Conservation (phyloP, 1,140 invertebrate species). For the Micrasema longulum region DNA sequence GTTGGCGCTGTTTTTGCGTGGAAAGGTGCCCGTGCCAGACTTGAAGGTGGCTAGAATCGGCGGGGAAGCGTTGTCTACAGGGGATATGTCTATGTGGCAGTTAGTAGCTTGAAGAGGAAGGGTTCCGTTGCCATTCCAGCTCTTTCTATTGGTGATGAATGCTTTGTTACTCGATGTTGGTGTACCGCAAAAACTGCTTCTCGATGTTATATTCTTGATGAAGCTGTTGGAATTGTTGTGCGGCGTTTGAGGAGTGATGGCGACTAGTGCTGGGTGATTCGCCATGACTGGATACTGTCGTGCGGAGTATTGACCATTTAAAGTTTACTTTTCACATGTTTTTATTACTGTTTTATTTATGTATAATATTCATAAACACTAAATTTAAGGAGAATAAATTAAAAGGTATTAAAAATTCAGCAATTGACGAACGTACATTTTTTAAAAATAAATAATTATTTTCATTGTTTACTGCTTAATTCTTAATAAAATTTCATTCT, state of each 20-base stretch:
- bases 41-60: constrained; percentile 65
- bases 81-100: constrained; percentile 47
- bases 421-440: no score
- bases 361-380: no score
- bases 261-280: constrained; percentile 66
- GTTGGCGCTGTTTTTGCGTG: constrained; percentile 37
- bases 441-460: no score
- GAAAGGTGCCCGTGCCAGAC: constrained; percentile 58
- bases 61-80: constrained; percentile 19
- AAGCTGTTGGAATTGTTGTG: constrained; percentile 66
- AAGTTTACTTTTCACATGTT: no score
- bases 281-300: constrained; percentile 67
- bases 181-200: constrained; percentile 67
- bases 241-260: constrained; percentile 66
- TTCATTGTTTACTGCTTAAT: no score
- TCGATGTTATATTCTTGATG: constrained; percentile 66
- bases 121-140: constrained; percentile 68
- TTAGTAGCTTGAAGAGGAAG: constrained; percentile 63
- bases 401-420: no score
- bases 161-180: constrained; percentile 63
- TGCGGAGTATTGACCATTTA: no score
- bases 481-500: no score
- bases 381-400: no score
- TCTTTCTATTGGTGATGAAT: constrained; percentile 66
- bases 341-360: no score